A percentile compares a stretch with the other conserved stretches of the same genome.
Conservation (phyloP, 2,113 vertebrate genomes). For the Gorsachius goisagi region DNA sequence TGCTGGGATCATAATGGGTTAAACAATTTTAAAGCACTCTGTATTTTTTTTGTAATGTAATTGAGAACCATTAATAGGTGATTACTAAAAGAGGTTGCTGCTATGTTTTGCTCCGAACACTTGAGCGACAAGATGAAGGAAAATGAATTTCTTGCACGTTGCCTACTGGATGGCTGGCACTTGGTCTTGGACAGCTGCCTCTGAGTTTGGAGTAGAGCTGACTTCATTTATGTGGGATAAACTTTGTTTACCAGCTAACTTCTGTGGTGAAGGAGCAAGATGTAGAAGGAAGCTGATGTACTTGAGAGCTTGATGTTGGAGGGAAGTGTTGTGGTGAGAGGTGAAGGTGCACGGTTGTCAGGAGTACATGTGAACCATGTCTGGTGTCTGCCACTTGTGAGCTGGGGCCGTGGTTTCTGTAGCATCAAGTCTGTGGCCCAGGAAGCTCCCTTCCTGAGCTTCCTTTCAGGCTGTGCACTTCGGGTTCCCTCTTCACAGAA, state of each 20-base stretch:
- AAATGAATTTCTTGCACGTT: neutral
- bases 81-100: neutral
- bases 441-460: neutral
- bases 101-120: neutral
- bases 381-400: neutral
- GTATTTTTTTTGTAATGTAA: neutral
- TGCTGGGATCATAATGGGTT: conserved; percentile 8
- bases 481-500: neutral
- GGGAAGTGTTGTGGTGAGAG: neutral
- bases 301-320: neutral
- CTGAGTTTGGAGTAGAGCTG: neutral
- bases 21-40: neutral
- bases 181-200: neutral
- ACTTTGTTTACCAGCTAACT: neutral
- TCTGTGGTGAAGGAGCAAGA: neutral
- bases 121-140: neutral
- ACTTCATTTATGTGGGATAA: neutral
- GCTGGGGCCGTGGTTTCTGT: rapidly evolving
- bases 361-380: neutral
- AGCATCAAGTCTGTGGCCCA: neutral
- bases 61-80: neutral
- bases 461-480: neutral
- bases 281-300: neutral
- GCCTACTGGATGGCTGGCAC: neutral
- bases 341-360: neutral